phyloP scores from a whole-genome alignment of 2,113 vertebrate species.

The Cyprinodon tularosa region DNA sequence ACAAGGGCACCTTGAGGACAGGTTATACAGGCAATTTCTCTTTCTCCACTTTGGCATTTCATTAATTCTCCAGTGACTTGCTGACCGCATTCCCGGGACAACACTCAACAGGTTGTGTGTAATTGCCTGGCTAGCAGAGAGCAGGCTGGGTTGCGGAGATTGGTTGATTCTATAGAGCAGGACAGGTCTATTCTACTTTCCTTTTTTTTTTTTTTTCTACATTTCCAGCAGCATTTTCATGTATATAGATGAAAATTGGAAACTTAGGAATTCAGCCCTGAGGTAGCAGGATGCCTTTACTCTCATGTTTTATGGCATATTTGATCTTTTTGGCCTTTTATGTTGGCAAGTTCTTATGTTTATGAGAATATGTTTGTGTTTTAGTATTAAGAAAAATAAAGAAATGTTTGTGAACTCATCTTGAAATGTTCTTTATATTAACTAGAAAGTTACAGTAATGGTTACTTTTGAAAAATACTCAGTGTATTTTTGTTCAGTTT shows the following conservation, averaged over 20 bases:
- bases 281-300: slow-evolving; percentile 40
- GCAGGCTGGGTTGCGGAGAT: slow-evolving; percentile 68
- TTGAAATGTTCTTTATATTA: neutral
- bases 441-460: neutral
- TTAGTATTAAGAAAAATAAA: neutral
- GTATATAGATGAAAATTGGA: slow-evolving; percentile 68
- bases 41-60: slow-evolving; percentile 77
- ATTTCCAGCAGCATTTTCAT: slow-evolving; percentile 60
- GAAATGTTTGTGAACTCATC: neutral
- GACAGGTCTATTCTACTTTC: slow-evolving; percentile 45
- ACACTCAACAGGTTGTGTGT: slow-evolving; percentile 82
- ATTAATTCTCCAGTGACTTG: slow-evolving; percentile 80
- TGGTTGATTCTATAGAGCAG: slow-evolving; percentile 55
- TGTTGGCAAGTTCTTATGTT: slow-evolving; percentile 2
- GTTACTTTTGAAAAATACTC: neutral
- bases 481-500: neutral
- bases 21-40: slow-evolving; percentile 80
- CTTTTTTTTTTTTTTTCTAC: neutral
- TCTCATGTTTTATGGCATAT: slow-evolving; percentile 43
- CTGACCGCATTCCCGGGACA: slow-evolving; percentile 74
- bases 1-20: slow-evolving; percentile 81
- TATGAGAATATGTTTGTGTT: slow-evolving; percentile 2
- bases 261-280: slow-evolving; percentile 45
- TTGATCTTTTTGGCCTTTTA: slow-evolving; percentile 29
- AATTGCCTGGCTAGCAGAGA: slow-evolving; percentile 75